Percentiles rank a stretch among this genome's conserved stretches.
Evolutionary conservation across 92 coral and sea anemone genomes (phyloP).

Genomic region (Blastomussa wellsi): DNA sequence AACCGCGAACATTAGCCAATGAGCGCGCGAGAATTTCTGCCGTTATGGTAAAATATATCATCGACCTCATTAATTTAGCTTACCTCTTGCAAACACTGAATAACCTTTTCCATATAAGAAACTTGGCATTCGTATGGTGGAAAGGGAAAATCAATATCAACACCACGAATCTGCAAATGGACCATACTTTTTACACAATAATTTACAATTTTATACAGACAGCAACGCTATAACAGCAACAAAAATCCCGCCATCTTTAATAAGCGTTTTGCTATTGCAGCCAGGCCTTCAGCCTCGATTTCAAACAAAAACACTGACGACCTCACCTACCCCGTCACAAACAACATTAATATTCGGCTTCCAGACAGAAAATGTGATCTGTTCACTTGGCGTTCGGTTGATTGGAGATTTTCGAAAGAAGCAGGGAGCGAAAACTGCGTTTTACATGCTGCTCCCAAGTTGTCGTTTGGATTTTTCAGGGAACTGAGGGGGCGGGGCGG

Average conservation of each 20-base stretch:
- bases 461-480: too few species aligned
- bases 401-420: too few species aligned
- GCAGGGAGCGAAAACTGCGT: too few species aligned
- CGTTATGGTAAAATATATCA: too few species aligned
- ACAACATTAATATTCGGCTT: too few species aligned
- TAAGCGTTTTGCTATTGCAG: background rate
- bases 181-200: conserved; percentile 38
- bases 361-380: background rate
- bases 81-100: conserved; percentile 92
- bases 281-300: conserved; percentile 11
- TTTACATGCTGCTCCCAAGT: too few species aligned
- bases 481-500: too few species aligned
- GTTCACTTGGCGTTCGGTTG: too few species aligned
- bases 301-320: background rate
- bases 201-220: background rate
- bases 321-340: background rate
- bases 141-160: conserved; percentile 89
- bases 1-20: too few species aligned
- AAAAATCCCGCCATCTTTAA: conserved; percentile 61
- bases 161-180: conserved; percentile 69
- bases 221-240: background rate
- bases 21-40: too few species aligned
- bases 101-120: conserved; percentile 87
- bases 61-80: background rate
- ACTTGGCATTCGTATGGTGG: conserved; percentile 95